Base-by-base conservation (phyloP, 2,113 vertebrate species). In the Ammodramus savannarum region DNA sequence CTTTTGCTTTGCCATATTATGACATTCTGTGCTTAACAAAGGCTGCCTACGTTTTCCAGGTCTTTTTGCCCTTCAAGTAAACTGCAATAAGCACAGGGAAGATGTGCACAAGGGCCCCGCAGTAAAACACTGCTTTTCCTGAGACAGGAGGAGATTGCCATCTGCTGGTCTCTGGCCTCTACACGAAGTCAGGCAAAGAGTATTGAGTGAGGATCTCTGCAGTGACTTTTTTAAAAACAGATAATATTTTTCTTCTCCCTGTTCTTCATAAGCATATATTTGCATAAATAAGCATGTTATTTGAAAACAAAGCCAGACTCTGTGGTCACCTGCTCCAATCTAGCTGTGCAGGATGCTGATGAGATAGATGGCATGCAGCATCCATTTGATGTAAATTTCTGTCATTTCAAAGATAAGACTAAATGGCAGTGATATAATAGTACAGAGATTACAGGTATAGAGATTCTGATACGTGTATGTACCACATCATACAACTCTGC, bases 11-110 rank as follows among this genome's bases (percentile, higher is more conserved):
- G 88, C 93, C 92, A 23, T 93, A 96, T 84, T 87, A 75, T 96
- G 89, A 95, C 69, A 93, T 96, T 98, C 95, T 97, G 94, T 96
- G 87, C 54, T 88, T 97, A 98, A 98, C 97, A 98, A 98, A 97
- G 96, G 93, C 97, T 98, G 97, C 96, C 96, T 94, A 91, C 96
- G 29, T 97, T 97, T 96, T 96, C 87, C 91, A 96, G 93, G 94
- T 85, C 96, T 97, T 96, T 95, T 95, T 94, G 94, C 91, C 90
- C 87, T 97, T 95, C 92, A 97, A 95, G 94, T 95, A 95, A 98
- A 98, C 95, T 95, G 93, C 95, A 95, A 92, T 95, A 95, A 97
- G 95, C 87, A 78, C 52, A 31, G 72, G 49, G 41, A 92, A 94
- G 66, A 69, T 32, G 74, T 61, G 34, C 68, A 38, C 68, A 43